A percentile compares a stretch with the other conserved stretches of the same genome.
phyloP scores from a whole-genome alignment of 1,140 invertebrate species.

The Trichogramma pretiosum region DNA sequence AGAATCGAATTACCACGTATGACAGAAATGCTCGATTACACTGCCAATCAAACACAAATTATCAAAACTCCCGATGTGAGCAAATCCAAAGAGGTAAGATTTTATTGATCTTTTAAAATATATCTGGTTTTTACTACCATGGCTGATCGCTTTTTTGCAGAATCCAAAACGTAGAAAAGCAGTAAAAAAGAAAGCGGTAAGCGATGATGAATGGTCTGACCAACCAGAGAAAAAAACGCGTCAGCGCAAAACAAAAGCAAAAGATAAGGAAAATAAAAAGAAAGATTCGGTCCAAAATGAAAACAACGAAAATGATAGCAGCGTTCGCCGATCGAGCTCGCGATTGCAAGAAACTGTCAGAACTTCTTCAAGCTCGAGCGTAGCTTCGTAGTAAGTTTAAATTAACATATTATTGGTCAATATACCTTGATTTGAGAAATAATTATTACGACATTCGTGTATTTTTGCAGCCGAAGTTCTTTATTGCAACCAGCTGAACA shows the following conservation, averaged over 20 bases:
- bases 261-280: slow-evolving; percentile 14
- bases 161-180: slow-evolving; percentile 6
- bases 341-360: neutral
- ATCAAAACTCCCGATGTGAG: neutral
- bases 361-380: slow-evolving; percentile 3
- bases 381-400: slow-evolving; percentile 15
- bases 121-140: slow-evolving; percentile 3
- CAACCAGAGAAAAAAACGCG: neutral
- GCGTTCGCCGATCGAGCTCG: too few species aligned
- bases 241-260: slow-evolving; percentile 1
- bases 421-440: too few species aligned
- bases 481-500: neutral
- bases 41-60: neutral
- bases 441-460: too few species aligned
- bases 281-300: too few species aligned
- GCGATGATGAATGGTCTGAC: too few species aligned
- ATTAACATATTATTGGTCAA: neutral
- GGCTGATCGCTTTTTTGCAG: too few species aligned
- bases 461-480: slow-evolving; percentile 1
- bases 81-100: neutral
- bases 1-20: slow-evolving; percentile 10
- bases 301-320: neutral
- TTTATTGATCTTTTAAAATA: neutral
- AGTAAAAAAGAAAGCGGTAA: neutral
- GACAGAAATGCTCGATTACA: slow-evolving; percentile 3